Conservation (phyloP, 2,797 vertebrate genomes). For the Nyctibius grandis region DNA sequence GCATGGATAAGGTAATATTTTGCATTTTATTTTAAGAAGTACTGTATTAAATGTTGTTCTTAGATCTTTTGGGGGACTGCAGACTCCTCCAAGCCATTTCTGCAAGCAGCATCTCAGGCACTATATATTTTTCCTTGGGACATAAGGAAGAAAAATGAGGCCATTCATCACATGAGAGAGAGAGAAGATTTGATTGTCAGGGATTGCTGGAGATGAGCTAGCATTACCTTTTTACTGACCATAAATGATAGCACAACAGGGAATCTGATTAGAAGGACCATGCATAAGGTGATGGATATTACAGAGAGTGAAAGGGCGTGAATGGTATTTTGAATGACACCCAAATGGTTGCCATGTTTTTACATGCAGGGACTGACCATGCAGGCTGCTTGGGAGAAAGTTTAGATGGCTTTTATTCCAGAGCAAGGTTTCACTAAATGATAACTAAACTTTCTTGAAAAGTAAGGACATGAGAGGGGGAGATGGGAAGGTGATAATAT, state of each 20-base stretch:
- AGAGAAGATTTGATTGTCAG: conserved; percentile 19
- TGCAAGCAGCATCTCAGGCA: background rate
- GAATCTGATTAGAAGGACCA: background rate
- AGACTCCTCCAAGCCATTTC: background rate
- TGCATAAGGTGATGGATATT: background rate
- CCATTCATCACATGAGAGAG: background rate
- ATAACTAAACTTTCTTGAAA: background rate
- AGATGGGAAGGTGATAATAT: background rate
- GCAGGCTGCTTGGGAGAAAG: background rate
- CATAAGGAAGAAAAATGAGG: background rate
- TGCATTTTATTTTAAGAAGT: background rate
- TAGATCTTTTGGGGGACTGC: background rate
- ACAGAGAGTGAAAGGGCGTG: background rate
- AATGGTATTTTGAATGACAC: background rate
- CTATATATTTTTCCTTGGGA: background rate
- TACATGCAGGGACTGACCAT: background rate
- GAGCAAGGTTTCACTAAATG: background rate
- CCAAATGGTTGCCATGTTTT: background rate
- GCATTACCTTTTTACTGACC: background rate
- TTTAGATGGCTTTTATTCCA: background rate
- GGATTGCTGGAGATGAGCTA: background rate
- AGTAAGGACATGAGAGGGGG: background rate
- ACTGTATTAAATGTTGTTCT: background rate
- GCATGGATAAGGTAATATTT: background rate
- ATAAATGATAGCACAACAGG: background rate